A percentile compares a stretch with the other conserved stretches of the same genome.
phyloP scores from a whole-genome alignment of 1,140 invertebrate species.

The Drosophila sp. region DNA sequence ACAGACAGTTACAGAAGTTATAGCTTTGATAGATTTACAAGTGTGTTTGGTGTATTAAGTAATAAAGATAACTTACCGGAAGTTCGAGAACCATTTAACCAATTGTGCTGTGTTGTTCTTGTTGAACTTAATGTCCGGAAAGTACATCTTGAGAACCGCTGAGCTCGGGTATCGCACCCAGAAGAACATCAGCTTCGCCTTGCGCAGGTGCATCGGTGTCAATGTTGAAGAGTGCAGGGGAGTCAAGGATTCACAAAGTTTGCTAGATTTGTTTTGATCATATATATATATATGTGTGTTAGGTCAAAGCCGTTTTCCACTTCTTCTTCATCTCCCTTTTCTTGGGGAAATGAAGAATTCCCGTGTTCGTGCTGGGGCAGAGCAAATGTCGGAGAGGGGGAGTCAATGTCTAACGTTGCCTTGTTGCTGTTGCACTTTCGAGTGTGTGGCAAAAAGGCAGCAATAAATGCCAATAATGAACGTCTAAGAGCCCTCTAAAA shows the following conservation, averaged over 20 bases:
- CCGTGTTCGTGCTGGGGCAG: conserved; percentile 27
- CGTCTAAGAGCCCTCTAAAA: conserved; percentile 64
- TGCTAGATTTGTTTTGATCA: conserved; percentile 61
- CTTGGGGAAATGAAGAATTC: conserved; percentile 15
- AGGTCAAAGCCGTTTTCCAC: conserved; percentile 28
- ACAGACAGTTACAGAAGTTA: conserved; percentile 2
- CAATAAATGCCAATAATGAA: conserved; percentile 75
- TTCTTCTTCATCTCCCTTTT: neutral
- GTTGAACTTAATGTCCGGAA: conserved; percentile 99
- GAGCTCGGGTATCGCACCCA: conserved; percentile 99
- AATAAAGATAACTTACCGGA: conserved; percentile 91
- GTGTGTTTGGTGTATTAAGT: neutral
- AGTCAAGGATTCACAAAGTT: conserved; percentile 88
- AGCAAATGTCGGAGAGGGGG: neutral
- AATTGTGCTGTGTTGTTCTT: conserved; percentile 99
- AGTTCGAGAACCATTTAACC: conserved; percentile 99
- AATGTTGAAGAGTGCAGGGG: conserved; percentile 95
- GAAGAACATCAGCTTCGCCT: conserved; percentile 99
- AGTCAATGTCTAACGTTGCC: conserved; percentile 51
- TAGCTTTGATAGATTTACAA: conserved; percentile 1
- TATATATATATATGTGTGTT: conserved; percentile 32
- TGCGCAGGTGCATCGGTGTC: conserved; percentile 99
- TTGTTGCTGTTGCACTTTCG: conserved; percentile 66
- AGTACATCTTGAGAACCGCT: conserved; percentile 99
- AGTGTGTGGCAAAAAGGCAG: conserved; percentile 63